Base-by-base conservation (phyloP, 2,888 invertebrate genomes). In the Patella caerulea region DNA sequence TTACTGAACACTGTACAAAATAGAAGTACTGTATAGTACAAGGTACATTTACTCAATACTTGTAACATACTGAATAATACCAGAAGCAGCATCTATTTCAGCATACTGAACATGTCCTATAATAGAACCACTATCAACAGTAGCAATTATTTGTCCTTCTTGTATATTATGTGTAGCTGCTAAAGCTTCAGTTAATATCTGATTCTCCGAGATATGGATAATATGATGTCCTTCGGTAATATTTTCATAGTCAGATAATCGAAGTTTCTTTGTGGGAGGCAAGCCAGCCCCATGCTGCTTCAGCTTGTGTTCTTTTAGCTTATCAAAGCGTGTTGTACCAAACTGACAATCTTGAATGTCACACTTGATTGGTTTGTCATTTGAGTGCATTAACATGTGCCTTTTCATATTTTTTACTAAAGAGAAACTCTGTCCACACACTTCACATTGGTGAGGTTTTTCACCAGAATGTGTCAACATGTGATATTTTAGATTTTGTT, bases 361-460 rank as follows among this genome's bases (percentile, higher is more conserved):
- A 81, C 93, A 94, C 79, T 91, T 90, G 81, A 91, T 86, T 2
- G 87, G 86, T 19, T 87, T 82, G 12, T 83, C 84, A 53, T 85
- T 81, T 17, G 87, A 84, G 79, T 92, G 92, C 19, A 91, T 84
- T 19, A 90, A 79, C 86, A 91, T 90, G 83, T 92, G 92, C 17
- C 92, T 85, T 24, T 90, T 88, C 89, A 94, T 90, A 85, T 94
- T 94, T 86, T 93, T 94, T 74, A 92, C 92, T 79, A 93, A 92
- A 12, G 93, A 93, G 84, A 94, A 94, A 76, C 93, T 92, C 74
- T 93, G 93, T 7, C 94, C 94, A 84, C 94, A 94, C 5, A 94
- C 90, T 81, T 94, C 93, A 86, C 94, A 94, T 74, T 93, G 93
- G 81, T 93, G 93, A 1, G 93, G 93, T 29, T 93, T 93, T 65